Conservation (phyloP, 1,140 invertebrate species). For the Neodiprion lecontei region DNA sequence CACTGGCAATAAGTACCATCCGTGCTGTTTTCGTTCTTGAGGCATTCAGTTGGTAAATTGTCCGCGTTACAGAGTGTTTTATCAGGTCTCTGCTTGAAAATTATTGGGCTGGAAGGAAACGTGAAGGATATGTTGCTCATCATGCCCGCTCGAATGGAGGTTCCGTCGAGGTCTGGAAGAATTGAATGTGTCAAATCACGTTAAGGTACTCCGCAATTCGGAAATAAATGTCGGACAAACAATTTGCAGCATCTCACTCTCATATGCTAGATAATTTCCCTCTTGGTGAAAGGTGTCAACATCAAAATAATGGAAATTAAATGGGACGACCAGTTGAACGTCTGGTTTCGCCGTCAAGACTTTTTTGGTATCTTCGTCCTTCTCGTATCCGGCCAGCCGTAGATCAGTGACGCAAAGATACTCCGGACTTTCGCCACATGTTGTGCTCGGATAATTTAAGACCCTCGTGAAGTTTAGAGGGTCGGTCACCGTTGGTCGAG, state of each 20-base stretch:
- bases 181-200: neutral
- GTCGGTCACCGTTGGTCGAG: neutral
- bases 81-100: slow-evolving; percentile 60
- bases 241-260: neutral
- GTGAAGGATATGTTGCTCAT: slow-evolving; percentile 68
- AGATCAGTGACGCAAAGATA: neutral
- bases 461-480: neutral
- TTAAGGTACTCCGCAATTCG: neutral
- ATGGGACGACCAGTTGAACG: neutral
- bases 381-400: neutral
- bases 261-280: neutral
- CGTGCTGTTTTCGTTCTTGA: slow-evolving; percentile 42
- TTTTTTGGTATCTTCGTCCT: neutral
- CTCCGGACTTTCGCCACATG: neutral
- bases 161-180: neutral
- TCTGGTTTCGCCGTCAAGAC: neutral
- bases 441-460: neutral
- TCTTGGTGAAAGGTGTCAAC: neutral
- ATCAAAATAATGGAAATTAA: neutral
- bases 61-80: slow-evolving; percentile 57
- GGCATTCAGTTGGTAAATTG: slow-evolving; percentile 42
- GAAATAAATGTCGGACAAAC: no score
- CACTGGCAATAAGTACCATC: neutral
- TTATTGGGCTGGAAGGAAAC: slow-evolving; percentile 67
- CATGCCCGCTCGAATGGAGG: slow-evolving; percentile 6